Base-by-base conservation (phyloP, 2,113 vertebrate species). In the Poicephalus gulielmi region DNA sequence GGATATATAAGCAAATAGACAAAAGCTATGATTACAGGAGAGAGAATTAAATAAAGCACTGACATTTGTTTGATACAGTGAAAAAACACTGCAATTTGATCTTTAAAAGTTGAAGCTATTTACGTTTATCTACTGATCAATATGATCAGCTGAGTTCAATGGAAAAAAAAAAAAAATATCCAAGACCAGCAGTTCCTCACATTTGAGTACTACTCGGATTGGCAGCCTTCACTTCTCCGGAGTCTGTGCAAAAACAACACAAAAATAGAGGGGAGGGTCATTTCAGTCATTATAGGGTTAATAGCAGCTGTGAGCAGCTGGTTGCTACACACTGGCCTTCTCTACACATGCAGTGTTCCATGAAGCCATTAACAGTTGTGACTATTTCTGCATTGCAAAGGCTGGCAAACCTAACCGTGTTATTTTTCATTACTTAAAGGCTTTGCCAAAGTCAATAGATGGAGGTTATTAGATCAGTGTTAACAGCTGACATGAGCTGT, bases 91-190 rank as follows among this genome's bases (percentile, higher is more conserved):
- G 99, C 98, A 98, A 98, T 98, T 98, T 92, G 96, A 98, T 96
- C 97, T 98, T 98, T 98, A 98, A 97, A 98, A 98, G 97, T 98
- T 97, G 98, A 98, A 98, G 98, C 98, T 98, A 98, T 98, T 98
- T 98, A 98, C 96, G 97, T 98, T 98, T 98, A 98, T 97, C 96
- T 98, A 98, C 99, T 99, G 99, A 99, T 99, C 99, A 99, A 99
- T 99, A 99, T 99, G 99, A 99, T 99, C 99, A 99, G 99, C 95
- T 98, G 98, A 97, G 98, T 98, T 99, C 98, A 98, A 99, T 98
- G 98, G 98, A 67, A 86, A 76, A 64, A 98, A 97, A 97, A 35
- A 97, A 88, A 98, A 97, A 97, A 98, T 96, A 98, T 97, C 98
- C 98, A 98, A 98, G 98, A 98, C 98, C 97, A 98, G 98, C 97